Evolutionary conservation across 1,140 invertebrate species (phyloP).

Genomic region (Zaprionus gabonicus): DNA sequence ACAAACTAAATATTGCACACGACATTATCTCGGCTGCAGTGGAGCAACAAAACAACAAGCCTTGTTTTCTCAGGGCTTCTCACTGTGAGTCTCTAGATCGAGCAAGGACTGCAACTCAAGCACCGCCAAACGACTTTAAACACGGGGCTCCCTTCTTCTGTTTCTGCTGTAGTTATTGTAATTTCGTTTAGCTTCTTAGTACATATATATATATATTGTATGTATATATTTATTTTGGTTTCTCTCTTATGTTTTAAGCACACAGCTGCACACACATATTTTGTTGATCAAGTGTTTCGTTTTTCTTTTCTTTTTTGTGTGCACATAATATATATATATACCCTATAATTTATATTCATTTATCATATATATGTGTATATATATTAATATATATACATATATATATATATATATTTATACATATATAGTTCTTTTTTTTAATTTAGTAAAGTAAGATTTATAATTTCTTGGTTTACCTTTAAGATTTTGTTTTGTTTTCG

Average conservation of each 20-base stretch:
- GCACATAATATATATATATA: conserved; percentile 33
- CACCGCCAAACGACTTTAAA: conserved; percentile 29
- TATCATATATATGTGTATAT: conserved; percentile 49
- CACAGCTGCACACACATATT: conserved; percentile 23
- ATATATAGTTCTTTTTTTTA: conserved; percentile 51
- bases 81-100: conserved; percentile 25
- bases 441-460: conserved; percentile 83
- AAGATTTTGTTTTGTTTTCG: conserved; percentile 57
- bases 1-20: conserved; percentile 56
- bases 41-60: conserved; percentile 54
- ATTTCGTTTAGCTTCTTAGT: conserved; percentile 58
- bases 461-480: conserved; percentile 77
- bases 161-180: conserved; percentile 13
- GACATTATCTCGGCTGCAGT: conserved; percentile 24
- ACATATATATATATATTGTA: conserved; percentile 47
- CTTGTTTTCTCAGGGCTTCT: conserved; percentile 45
- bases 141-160: conserved; percentile 11
- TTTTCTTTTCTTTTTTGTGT: conserved; percentile 22
- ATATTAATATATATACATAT: conserved; percentile 57
- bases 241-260: conserved; percentile 58
- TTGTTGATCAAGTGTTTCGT: conserved; percentile 37
- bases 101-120: conserved; percentile 30
- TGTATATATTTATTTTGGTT: conserved; percentile 75
- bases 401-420: conserved; percentile 65
- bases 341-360: conserved; percentile 49